A percentile compares a stretch with the other conserved stretches of the same genome.
phyloP scores from a whole-genome alignment of 30 jellyfish, hydroid and myxozoan species.

The Pelagia noctiluca region DNA sequence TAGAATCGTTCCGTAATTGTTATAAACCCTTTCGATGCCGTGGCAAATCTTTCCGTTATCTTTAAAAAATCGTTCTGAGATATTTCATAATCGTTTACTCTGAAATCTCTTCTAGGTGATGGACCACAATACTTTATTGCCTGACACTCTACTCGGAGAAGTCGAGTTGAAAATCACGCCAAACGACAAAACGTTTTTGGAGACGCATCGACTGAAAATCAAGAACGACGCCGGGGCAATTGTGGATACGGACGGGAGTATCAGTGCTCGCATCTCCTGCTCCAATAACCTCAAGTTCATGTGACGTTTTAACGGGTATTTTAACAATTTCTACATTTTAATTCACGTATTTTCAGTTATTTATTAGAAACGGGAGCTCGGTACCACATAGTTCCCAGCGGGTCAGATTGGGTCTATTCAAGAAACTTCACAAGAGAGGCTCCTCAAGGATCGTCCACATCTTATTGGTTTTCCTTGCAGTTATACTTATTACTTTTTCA shows the following conservation, averaged over 20 bases:
- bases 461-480: too few species aligned
- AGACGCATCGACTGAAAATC: slow-evolving; percentile 84
- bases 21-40: not conserved
- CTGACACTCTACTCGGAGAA: slow-evolving; percentile 94
- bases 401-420: too few species aligned
- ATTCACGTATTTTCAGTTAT: too few species aligned
- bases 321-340: too few species aligned
- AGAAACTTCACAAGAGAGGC: too few species aligned
- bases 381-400: too few species aligned
- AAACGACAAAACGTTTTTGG: slow-evolving; percentile 80
- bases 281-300: slow-evolving; percentile 84
- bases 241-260: slow-evolving; percentile 85
- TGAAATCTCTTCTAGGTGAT: slow-evolving; percentile 66
- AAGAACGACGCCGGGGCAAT: slow-evolving; percentile 75
- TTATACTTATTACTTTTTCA: too few species aligned
- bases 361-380: too few species aligned
- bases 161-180: slow-evolving; percentile 66
- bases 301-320: slow-evolving; percentile 32
- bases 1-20: not conserved
- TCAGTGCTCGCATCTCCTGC: slow-evolving; percentile 78
- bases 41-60: not conserved
- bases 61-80: not conserved
- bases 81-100: not conserved
- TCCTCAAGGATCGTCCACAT: too few species aligned
- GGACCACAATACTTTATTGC: slow-evolving; percentile 93